These are phyloP conservation scores for Oxyscelio sp. DNA, from an alignment of 2,888 invertebrate genomes.

Conservation along the genomic window DNA sequence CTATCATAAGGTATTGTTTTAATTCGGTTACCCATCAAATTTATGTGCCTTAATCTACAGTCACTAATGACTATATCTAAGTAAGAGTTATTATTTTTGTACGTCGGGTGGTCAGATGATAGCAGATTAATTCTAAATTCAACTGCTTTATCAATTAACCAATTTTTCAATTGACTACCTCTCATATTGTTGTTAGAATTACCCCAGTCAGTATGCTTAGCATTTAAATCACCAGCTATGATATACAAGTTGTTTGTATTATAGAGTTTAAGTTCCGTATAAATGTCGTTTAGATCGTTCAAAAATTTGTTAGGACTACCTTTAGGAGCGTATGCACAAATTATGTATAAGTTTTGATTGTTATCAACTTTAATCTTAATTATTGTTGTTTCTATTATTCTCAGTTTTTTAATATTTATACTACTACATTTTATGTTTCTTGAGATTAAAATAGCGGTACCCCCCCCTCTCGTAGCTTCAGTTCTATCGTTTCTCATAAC, in stretches of 20 bases:
- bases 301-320: conserved; percentile 7
- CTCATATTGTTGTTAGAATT: conserved; percentile 16
- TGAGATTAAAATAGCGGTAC: conserved; percentile 68
- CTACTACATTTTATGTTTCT: conserved; percentile 41
- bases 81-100: conserved; percentile 9
- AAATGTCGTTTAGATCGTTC: conserved; percentile 15
- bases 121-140: not conserved
- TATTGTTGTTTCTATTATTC: conserved; percentile 42
- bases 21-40: not conserved
- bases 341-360: conserved; percentile 11
- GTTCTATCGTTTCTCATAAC: conserved; percentile 14
- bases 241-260: conserved; percentile 19
- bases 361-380: conserved; percentile 20
- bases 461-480: conserved; percentile 42
- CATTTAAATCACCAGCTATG: conserved; percentile 37
- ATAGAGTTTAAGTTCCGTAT: conserved; percentile 9
- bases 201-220: conserved; percentile 26
- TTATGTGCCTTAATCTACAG: no score
- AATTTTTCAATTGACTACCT: conserved; percentile 12
- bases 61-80: not conserved
- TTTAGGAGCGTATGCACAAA: conserved; percentile 17
- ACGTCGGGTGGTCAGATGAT: not conserved
- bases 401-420: not conserved
- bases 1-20: not conserved
- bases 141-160: conserved; percentile 21